Evolutionary conservation across 2,113 vertebrate species (phyloP).

Genomic region (Trinectes maculatus): DNA sequence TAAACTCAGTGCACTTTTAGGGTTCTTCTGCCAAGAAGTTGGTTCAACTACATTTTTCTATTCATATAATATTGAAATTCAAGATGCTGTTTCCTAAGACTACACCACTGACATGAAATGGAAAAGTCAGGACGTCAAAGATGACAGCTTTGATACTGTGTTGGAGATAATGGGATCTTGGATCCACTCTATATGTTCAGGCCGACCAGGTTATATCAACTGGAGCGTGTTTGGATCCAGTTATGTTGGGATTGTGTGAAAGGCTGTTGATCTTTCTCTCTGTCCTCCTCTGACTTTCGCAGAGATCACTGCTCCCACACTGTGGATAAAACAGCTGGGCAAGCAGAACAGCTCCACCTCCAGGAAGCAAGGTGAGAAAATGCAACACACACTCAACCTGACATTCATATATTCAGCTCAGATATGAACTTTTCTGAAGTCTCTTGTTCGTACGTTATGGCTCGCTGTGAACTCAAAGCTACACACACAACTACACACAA

Average conservation of each 20-base stretch:
- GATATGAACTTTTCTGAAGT: neutral
- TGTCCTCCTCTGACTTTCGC: conserved; percentile 56
- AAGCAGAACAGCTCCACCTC: conserved; percentile 90
- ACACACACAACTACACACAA: too few species aligned
- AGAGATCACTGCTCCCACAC: conserved; percentile 97
- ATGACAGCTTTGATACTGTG: conserved; percentile 45
- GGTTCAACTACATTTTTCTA: conserved; percentile 4
- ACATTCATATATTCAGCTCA: neutral
- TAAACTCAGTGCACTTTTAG: conserved; percentile 9
- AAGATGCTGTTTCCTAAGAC: conserved; percentile 11
- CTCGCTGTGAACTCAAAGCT: too few species aligned
- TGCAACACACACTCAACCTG: neutral
- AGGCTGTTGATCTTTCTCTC: conserved; percentile 1
- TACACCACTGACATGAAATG: conserved; percentile 21
- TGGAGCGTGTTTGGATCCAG: too few species aligned
- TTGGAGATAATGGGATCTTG: conserved; percentile 31
- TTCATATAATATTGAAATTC: conserved; percentile 3
- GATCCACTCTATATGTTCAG: too few species aligned
- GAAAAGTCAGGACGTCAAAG: conserved; percentile 48
- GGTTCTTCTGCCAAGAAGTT: neutral
- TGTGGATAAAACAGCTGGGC: conserved; percentile 95
- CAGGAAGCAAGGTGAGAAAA: conserved; percentile 88
- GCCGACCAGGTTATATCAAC: too few species aligned
- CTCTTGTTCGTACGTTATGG: too few species aligned
- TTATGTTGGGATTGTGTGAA: conserved; percentile 20